Base-by-base conservation (phyloP, 2,888 invertebrate species). In the Phanerotoma sp. region DNA sequence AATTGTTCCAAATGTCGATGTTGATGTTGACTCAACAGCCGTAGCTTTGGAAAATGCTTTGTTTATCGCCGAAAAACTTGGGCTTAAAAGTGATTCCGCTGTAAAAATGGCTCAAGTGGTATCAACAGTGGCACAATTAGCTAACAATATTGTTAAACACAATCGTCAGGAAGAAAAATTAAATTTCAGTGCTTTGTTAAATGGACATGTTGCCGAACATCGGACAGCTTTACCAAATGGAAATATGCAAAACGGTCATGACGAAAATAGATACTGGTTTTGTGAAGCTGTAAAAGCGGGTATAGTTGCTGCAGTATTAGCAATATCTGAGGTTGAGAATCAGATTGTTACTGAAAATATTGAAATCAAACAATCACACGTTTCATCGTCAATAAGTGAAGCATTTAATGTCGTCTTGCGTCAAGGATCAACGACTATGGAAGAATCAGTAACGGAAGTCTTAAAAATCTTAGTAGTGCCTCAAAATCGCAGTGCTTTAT, bases 1-100 rank as follows among this genome's bases (percentile, higher is more conserved):
- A 2, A 84, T 85, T 61, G 72, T 86, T 50, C 85, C 86, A 3
- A 81, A 81, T 2, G 85, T 86, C 1, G 83, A 82, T 66, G 82
- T 86, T 4, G 79, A 77, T 40, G 71, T 77, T 1, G 74, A 78
- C 50, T 77, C 78, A 1, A 77, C 72, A 21, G 75, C 73, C 0
- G 65, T 74, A 1, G 73, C 75, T 1, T 51, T 75, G 5, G 76
- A 76, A 15, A 71, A 75, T 11, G 74, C 75, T 2, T 57, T 77
- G 1, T 66, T 69, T 0, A 67, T 74, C 38, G 73, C 75, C 4
- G 75, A 77, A 57, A 74, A 76, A 45, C 65, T 79, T 1, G 74
- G 77, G 9, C 59, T 79, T 3, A 74, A 73, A 18, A 77, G 77
- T 2, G 68, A 67, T 22, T 66, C 74, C 0, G 78, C 79, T 0